Percentiles rank a stretch among this genome's conserved stretches.
These are phyloP conservation scores for Pogonognathellus flavescens DNA, from an alignment of 1,140 invertebrate genomes.

Conservation along the genomic window DNA sequence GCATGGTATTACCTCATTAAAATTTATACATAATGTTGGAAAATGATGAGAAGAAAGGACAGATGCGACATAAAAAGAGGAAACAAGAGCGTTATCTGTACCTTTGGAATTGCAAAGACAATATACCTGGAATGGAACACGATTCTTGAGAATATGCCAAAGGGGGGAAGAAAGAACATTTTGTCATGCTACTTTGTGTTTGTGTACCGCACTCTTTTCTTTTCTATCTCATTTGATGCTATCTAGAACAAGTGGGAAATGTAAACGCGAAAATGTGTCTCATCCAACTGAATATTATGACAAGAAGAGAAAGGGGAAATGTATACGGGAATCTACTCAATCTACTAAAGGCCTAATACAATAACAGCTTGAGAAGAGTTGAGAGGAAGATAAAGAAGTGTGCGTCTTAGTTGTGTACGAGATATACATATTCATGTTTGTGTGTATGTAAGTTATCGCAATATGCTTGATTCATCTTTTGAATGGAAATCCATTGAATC, in stretches of 20 bases:
- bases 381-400: background rate
- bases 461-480: conserved; percentile 36
- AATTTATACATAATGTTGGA: background rate
- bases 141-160: background rate
- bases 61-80: conserved; percentile 18
- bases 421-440: too few species aligned
- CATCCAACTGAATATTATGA: background rate
- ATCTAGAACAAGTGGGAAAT: conserved; percentile 38
- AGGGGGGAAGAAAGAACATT: conserved; percentile 20
- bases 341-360: background rate
- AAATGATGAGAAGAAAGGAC: conserved; percentile 10
- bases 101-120: too few species aligned
- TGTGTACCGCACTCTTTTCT: background rate
- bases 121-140: background rate
- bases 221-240: conserved; percentile 13
- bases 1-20: background rate
- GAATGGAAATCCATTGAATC: conserved; percentile 40
- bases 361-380: background rate
- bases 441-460: background rate
- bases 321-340: background rate
- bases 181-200: background rate
- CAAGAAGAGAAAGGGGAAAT: background rate
- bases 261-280: conserved; percentile 5
- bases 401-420: background rate
- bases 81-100: background rate